Conservation (phyloP, 1,140 invertebrate species). For the Zaprionus nigranus region DNA sequence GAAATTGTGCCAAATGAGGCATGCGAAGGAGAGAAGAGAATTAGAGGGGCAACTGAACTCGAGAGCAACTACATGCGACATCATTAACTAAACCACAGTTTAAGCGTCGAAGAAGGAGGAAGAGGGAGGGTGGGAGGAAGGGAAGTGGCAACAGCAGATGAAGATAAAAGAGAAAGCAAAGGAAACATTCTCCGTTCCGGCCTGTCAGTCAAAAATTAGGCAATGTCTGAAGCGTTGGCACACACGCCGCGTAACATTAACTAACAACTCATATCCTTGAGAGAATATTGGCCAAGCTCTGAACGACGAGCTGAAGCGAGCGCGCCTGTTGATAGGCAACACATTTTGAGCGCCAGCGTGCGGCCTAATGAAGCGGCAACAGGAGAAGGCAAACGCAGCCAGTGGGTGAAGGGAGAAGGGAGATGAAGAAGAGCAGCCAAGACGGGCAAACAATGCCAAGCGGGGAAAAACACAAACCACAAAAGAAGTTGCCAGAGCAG, state of each 20-base stretch:
- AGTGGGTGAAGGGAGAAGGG: too few relatives aligned
- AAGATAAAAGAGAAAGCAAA: slow-evolving; percentile 26
- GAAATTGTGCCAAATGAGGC: slow-evolving; percentile 58
- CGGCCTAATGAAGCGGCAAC: slow-evolving; percentile 72
- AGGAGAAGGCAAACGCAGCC: slow-evolving; percentile 20
- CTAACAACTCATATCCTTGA: slow-evolving; percentile 80
- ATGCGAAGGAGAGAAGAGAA: slow-evolving; percentile 3
- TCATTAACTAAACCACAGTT: slow-evolving; percentile 79
- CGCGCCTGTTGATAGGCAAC: slow-evolving; percentile 71
- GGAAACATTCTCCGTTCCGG: slow-evolving; percentile 39
- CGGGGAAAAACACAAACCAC: slow-evolving; percentile 10
- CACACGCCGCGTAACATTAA: slow-evolving; percentile 66
- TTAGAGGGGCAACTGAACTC: slow-evolving; percentile 24
- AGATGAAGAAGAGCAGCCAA: slow-evolving; percentile 6
- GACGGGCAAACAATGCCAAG: slow-evolving; percentile 59
- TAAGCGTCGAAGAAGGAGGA: slow-evolving; percentile 50
- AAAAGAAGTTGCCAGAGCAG: slow-evolving; percentile 25
- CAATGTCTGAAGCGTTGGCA: slow-evolving; percentile 56
- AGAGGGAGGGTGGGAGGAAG: slow-evolving; percentile 12
- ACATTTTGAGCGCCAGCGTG: slow-evolving; percentile 53
- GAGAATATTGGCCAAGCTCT: slow-evolving; percentile 31
- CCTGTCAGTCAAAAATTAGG: slow-evolving; percentile 49
- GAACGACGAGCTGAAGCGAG: slow-evolving; percentile 7
- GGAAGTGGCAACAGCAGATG: neutral
- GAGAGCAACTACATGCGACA: slow-evolving; percentile 64